phyloP scores from a whole-genome alignment of 2,113 vertebrate species.

The Stercorarius parasiticus region DNA sequence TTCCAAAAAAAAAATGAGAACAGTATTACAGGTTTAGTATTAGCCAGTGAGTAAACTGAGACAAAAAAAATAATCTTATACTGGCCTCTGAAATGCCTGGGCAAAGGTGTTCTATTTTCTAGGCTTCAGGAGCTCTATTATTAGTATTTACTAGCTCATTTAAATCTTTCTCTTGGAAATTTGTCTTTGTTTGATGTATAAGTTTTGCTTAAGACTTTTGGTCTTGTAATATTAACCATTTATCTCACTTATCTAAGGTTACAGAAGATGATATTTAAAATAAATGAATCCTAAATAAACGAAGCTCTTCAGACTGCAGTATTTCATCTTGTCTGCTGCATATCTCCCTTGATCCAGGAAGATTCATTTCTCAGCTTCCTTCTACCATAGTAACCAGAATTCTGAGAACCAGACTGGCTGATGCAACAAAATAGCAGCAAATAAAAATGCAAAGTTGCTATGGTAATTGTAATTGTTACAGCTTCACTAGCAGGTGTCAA shows the following conservation, averaged over 20 bases:
- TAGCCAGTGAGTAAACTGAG: not conserved
- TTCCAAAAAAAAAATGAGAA: not conserved
- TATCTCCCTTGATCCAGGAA: not conserved
- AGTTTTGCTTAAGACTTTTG: not conserved
- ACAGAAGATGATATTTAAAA: not conserved
- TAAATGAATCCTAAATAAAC: not conserved
- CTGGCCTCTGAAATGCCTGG: not conserved
- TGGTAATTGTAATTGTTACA: constrained; percentile 5
- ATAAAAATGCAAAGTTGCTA: constrained; percentile 30
- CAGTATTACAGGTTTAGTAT: not conserved
- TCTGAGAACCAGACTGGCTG: not conserved
- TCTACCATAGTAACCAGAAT: not conserved
- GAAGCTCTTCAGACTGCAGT: not conserved
- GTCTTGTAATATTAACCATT: not conserved
- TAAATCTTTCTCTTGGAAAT: not conserved
- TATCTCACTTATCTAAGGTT: not conserved
- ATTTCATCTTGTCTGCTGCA: not conserved
- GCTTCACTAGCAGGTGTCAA: not conserved
- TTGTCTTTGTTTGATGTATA: not conserved
- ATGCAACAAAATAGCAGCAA: constrained; percentile 4
- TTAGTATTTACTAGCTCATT: not conserved
- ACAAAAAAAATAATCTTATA: not conserved
- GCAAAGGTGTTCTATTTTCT: not conserved
- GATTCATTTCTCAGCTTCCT: not conserved
- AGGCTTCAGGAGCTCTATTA: not conserved